Percentiles rank a stretch among this genome's conserved stretches.
phyloP scores from a whole-genome alignment of 2,888 invertebrate species.

The Harpagoxenus sublaevis region DNA sequence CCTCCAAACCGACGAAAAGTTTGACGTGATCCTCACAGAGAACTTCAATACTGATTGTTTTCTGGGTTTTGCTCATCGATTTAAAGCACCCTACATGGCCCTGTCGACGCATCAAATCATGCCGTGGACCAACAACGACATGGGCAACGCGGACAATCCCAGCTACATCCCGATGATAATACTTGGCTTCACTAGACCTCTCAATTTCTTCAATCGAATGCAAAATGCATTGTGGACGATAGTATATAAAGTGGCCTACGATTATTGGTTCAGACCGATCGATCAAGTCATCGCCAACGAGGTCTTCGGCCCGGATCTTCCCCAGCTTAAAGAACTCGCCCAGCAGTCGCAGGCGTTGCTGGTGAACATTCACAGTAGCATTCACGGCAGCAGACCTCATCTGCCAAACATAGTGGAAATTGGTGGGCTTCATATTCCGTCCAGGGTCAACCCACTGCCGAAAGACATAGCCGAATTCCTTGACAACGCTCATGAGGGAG shows the following conservation, averaged over 20 bases:
- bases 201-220: conserved; percentile 86
- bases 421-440: conserved; percentile 81
- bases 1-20: conserved; percentile 83
- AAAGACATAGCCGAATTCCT: conserved; percentile 89
- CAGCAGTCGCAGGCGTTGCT: conserved; percentile 88
- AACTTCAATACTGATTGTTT: conserved; percentile 92
- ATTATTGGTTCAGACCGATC: conserved; percentile 82
- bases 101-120: conserved; percentile 86
- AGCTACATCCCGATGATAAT: conserved; percentile 88
- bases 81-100: conserved; percentile 89
- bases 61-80: conserved; percentile 89
- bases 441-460: conserved; percentile 85
- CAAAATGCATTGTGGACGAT: conserved; percentile 85
- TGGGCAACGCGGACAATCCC: conserved; percentile 88
- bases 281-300: conserved; percentile 85
- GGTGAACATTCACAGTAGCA: conserved; percentile 89
- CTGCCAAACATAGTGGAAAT: conserved; percentile 88
- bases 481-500: conserved; percentile 89
- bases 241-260: conserved; percentile 77
- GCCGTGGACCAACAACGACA: conserved; percentile 89
- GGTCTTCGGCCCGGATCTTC: conserved; percentile 87
- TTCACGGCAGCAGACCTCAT: conserved; percentile 88
- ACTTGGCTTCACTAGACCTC: conserved; percentile 86
- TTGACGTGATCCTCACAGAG: conserved; percentile 91
- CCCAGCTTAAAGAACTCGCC: conserved; percentile 87